Evolutionary conservation across 1,140 invertebrate species (phyloP).

Genomic region (Bombus confusus): DNA sequence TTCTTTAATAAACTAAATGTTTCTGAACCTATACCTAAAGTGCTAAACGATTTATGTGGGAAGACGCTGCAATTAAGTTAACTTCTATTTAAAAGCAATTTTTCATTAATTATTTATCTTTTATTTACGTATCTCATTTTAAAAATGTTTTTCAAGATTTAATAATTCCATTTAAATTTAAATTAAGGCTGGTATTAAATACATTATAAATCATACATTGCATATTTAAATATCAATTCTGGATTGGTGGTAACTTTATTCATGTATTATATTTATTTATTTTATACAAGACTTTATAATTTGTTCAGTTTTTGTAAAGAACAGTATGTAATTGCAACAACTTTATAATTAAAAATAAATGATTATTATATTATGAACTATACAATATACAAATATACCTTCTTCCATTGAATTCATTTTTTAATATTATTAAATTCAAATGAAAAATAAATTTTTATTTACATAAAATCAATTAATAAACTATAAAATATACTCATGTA

Average conservation of each 20-base stretch:
- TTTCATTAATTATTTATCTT: constrained; percentile 44
- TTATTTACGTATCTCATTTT: constrained; percentile 3
- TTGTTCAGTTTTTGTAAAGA: constrained; percentile 1
- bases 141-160: not conserved
- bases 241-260: not conserved
- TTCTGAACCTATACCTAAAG: constrained; percentile 28
- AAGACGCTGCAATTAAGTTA: constrained; percentile 39
- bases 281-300: not conserved
- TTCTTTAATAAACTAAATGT: constrained; percentile 11
- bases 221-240: not conserved
- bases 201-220: not conserved
- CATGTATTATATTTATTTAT: constrained; percentile 34
- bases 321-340: constrained; percentile 26
- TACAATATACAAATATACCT: constrained; percentile 27
- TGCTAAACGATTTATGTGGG: constrained; percentile 24
- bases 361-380: constrained; percentile 15
- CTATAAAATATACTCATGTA: not conserved
- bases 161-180: constrained; percentile 4
- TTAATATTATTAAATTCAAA: not conserved
- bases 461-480: not conserved
- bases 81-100: constrained; percentile 13
- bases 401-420: not conserved
- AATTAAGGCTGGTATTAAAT: not conserved
- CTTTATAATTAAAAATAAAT: constrained; percentile 48
- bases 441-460: constrained; percentile 29